Evolutionary conservation across 2,113 vertebrate genomes (phyloP).

Genomic region (Cephalopterus ornatus): DNA sequence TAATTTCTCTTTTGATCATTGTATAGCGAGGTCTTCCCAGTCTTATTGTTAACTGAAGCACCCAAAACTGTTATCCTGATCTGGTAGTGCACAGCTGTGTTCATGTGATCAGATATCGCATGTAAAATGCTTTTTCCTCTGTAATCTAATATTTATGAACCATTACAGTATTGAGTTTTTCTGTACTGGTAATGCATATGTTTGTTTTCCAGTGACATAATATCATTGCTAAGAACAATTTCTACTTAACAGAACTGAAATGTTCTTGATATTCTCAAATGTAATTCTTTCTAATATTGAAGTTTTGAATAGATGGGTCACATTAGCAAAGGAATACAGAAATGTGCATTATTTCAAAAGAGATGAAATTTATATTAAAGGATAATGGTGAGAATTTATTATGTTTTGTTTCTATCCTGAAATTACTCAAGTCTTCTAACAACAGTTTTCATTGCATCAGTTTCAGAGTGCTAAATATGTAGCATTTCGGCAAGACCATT

Average conservation of each 20-base stretch:
- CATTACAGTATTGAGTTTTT: background rate
- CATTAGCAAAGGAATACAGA: background rate
- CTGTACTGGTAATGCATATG: background rate
- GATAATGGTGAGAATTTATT: background rate
- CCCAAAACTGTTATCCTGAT: background rate
- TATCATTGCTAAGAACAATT: slow-evolving; percentile 2
- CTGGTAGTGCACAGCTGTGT: background rate
- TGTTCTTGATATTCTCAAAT: background rate
- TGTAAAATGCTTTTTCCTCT: background rate
- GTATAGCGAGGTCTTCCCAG: background rate
- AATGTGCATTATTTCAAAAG: background rate
- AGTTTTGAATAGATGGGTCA: background rate
- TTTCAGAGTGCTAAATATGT: slow-evolving; percentile 10
- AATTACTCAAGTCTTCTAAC: background rate
- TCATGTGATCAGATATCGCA: background rate
- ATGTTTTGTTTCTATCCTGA: background rate
- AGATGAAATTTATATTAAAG: background rate
- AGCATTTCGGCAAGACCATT: background rate
- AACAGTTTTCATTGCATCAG: background rate
- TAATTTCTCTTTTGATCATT: background rate
- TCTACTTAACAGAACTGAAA: background rate
- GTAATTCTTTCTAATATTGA: background rate
- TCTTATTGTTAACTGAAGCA: background rate
- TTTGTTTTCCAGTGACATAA: slow-evolving; percentile 13
- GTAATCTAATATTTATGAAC: slow-evolving; percentile 18